These are phyloP conservation scores for Luscinia luscinia DNA, from an alignment of 2,797 vertebrate genomes.

Conservation along the genomic window DNA sequence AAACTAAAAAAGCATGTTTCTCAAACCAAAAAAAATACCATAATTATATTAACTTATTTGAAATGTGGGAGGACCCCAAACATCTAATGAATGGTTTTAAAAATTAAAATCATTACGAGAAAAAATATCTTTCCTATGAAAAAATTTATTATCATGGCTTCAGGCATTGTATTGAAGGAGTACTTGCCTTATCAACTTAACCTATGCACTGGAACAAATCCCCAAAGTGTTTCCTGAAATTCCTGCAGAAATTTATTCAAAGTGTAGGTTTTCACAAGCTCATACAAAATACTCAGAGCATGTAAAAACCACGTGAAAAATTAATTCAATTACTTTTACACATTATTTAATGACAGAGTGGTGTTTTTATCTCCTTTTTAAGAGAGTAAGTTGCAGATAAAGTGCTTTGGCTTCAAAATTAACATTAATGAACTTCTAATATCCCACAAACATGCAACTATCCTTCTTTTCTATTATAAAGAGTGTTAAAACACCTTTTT, in stretches of 20 bases:
- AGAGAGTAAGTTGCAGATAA: constrained; percentile 28
- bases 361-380: constrained; percentile 55
- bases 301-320: constrained; percentile 47
- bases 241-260: background rate
- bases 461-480: constrained; percentile 30
- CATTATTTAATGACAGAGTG: constrained; percentile 37
- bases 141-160: background rate
- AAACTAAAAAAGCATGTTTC: background rate
- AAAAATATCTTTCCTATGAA: background rate
- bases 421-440: constrained; percentile 38
- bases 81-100: background rate
- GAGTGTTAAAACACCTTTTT: constrained; percentile 69
- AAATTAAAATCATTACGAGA: background rate
- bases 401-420: constrained; percentile 41
- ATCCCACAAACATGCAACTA: constrained; percentile 55
- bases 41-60: background rate
- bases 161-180: background rate
- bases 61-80: background rate
- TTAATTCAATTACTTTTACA: background rate
- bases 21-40: background rate
- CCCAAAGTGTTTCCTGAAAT: background rate
- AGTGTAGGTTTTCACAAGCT: constrained; percentile 33
- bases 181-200: background rate
- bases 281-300: background rate
- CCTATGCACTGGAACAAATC: background rate